Conservation (phyloP, 2,113 vertebrate genomes). For the Chaetorhynchus papuensis region DNA sequence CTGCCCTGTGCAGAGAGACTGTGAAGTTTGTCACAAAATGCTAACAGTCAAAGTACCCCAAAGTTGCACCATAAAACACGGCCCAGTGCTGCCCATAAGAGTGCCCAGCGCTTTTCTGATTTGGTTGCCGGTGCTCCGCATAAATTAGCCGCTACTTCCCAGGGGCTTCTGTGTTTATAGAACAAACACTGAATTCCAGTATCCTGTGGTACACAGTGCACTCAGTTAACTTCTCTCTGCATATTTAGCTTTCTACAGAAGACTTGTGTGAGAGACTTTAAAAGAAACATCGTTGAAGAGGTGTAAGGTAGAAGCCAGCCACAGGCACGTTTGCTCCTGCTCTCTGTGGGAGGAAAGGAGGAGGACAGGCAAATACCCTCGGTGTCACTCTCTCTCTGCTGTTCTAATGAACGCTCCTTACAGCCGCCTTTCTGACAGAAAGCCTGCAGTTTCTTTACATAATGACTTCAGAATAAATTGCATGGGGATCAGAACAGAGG, state of each 20-base stretch:
- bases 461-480: constrained; percentile 31
- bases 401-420: background rate
- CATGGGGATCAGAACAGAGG: constrained; percentile 12
- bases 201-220: background rate
- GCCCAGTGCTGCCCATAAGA: background rate
- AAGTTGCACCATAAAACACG: background rate
- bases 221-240: background rate
- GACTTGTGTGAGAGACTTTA: background rate
- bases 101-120: background rate
- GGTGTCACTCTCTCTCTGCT: background rate
- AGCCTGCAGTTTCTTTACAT: constrained; percentile 36
- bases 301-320: background rate
- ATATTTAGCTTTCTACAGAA: background rate
- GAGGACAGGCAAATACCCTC: background rate
- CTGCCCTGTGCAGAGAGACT: background rate
- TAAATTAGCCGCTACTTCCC: background rate
- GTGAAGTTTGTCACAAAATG: background rate
- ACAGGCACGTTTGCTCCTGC: background rate
- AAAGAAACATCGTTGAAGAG: constrained; percentile 7
- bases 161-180: background rate
- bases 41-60: background rate
- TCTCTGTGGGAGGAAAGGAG: background rate
- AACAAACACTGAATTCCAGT: background rate
- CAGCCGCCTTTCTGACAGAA: background rate
- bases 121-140: background rate